Base-by-base conservation (phyloP, 2,888 invertebrate genomes). In the Campopleginae sp. region DNA sequence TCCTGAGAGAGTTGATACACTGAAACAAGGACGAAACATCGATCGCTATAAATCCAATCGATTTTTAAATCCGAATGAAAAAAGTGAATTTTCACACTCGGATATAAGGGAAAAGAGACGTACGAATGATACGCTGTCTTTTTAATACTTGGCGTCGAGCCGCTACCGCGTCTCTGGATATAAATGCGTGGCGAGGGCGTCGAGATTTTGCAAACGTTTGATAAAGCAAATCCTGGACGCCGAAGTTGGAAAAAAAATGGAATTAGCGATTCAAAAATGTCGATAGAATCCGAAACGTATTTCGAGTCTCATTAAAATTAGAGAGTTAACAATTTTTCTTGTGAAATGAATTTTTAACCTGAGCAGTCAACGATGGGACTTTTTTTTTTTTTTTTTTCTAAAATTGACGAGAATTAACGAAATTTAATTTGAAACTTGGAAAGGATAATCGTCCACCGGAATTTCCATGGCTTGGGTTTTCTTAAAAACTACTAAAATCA, bases 221-320 rank as follows among this genome's bases (percentile, higher is more conserved):
- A 85, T 85, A 86, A 87, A 89, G 86, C 88, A 87, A 84, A 48
- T 82, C 77, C 86, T 76, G 61, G 80, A 87, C 83, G 87, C 74
- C 14, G 6, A 44, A 10, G 10, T 12, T 38, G 10, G 0, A 54
- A 51, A n/a, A 54, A 23, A 54, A 54, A 54, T 54, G 2, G 0
- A 54, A 54, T 54, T 4, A 23, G 2, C 3, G 1, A 4, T 12
- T 12, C 2, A n/a, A 5, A 17, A 27, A 38, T 65, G n/a, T 65
- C 19, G 42, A 42, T 14, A n/a, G 4, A 17, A 48, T 0, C 5
- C 5, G 2, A 48, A 51, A 51, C 19, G 19, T 8, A 19, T 51
- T 8, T 51, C 2, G 51, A 54, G 12, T 23, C 12, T 23, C 23
- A 10, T 27, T 2, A 38, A 38, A 38, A 1, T 46, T 46, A 14